Evolutionary conservation across 2,888 invertebrate species (phyloP), one percentile per base, ranked within the genome.

Genomic region (Drosophila monieri): DNA sequence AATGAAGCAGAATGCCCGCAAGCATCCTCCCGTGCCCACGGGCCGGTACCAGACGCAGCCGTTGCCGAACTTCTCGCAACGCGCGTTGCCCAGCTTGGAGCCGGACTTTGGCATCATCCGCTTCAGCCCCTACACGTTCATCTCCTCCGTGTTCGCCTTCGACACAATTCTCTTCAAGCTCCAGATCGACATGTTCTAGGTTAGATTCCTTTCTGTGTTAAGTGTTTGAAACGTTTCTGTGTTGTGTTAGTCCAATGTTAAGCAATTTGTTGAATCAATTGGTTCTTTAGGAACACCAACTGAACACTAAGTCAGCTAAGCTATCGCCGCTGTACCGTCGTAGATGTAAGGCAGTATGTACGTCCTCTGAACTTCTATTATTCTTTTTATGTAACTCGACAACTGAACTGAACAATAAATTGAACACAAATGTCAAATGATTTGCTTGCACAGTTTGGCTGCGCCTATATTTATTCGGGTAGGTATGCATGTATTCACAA

Each of bases 61-160:
- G 27, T 53, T 60, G 12, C 64, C 66, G 2, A 65, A 49, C 8
- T 91, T 90, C 60, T 62, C 80, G 8, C 79, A 79, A 48, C 79
- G 79, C 39, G 71, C 90, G 1, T 52, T 91, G 60, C 92, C 92
- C 30, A 88, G 88, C 55, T 71, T 91, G n/a, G 89, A 91, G 52
- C 89, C 92, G 10, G 92, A 92, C 74, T 92, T 90, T 67, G 92
- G 92, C 48, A 89, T 92, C 12, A 87, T 90, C 56, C 87, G 85
- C 35, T 83, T 78, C 56, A 89, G 85, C 44, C 91, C 91, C 12
- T 92, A 92, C 66, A 90, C 87, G 3, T 92, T 92, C 65, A 80
- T 90, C 47, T 91, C 91, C 10, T 90, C 91, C 1, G 90, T 91
- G 35, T 92, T 89, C 81, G 92, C 91, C 18, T 91, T 92, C 55